phyloP scores from a whole-genome alignment of 2,888 invertebrate species.

The Xylota sylvarum region DNA sequence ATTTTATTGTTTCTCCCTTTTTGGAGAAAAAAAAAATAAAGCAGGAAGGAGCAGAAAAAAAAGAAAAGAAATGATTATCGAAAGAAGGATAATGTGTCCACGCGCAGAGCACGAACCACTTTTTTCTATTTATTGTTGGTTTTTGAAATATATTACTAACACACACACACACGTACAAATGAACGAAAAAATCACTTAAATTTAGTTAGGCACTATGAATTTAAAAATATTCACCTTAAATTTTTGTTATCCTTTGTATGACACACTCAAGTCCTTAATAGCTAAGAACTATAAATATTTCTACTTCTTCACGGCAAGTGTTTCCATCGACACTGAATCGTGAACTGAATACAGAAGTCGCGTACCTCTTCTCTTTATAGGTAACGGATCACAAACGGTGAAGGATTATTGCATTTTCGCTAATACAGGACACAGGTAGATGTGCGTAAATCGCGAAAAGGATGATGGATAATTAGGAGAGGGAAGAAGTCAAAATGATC shows the following conservation, averaged over 20 bases:
- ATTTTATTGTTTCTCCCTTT: constrained; percentile 66
- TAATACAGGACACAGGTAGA: background rate
- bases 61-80: constrained; percentile 25
- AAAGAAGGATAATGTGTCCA: constrained; percentile 57
- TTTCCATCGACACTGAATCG: constrained; percentile 17
- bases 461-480: background rate
- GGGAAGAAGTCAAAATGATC: constrained; percentile 7
- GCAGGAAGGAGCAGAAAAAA: background rate
- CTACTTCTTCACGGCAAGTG: background rate
- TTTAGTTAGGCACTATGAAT: too few species aligned
- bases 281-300: background rate
- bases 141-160: background rate
- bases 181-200: too few species aligned
- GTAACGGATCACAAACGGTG: background rate
- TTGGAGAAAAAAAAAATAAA: too few species aligned
- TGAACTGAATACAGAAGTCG: constrained; percentile 35
- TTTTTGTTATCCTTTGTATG: constrained; percentile 21
- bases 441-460: constrained; percentile 1
- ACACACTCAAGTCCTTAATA: constrained; percentile 4
- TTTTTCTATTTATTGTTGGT: too few species aligned
- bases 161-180: background rate
- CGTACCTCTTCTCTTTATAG: constrained; percentile 34
- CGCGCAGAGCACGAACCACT: constrained; percentile 43
- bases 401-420: constrained; percentile 22
- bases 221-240: constrained; percentile 10